phyloP scores from a whole-genome alignment of 2,113 vertebrate species.

The Corythoichthys haematopterus region DNA sequence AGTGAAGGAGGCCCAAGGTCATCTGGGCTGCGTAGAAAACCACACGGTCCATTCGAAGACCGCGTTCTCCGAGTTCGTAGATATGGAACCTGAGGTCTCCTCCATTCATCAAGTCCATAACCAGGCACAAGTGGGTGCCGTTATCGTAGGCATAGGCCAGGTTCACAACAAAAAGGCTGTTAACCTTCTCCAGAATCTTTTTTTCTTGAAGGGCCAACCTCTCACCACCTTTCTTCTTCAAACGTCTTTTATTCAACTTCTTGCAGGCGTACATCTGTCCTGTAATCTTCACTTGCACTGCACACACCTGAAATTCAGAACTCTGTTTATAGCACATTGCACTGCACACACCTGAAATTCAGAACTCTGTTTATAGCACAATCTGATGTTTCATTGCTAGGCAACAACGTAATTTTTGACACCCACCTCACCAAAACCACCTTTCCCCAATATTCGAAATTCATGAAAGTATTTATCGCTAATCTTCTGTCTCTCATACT shows the following conservation, averaged over 20 bases:
- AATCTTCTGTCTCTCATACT: conserved; percentile 81
- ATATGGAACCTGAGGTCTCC: conserved; percentile 91
- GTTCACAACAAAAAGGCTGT: conserved; percentile 83
- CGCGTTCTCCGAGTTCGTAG: conserved; percentile 68
- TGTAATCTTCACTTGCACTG: conserved; percentile 83
- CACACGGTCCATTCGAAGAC: conserved; percentile 71
- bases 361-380: not conserved
- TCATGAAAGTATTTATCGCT: conserved; percentile 84
- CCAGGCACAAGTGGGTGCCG: conserved; percentile 85
- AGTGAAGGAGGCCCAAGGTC: conserved; percentile 79
- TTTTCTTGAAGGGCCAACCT: conserved; percentile 87
- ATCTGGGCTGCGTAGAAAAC: conserved; percentile 87
- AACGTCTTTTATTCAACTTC: conserved; percentile 84
- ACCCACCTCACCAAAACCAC: conserved; percentile 89
- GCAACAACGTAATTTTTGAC: not conserved
- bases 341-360: conserved; percentile 82
- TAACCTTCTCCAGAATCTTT: conserved; percentile 83
- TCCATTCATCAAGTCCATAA: conserved; percentile 92
- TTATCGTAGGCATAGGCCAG: conserved; percentile 84
- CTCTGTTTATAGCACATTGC: conserved; percentile 49
- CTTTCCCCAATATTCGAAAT: conserved; percentile 84
- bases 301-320: conserved; percentile 79
- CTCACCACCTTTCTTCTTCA: conserved; percentile 87
- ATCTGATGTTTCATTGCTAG: not conserved
- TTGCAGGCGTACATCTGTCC: conserved; percentile 94